phyloP scores from a whole-genome alignment of 2,888 invertebrate species.

The Dasypogon diadema region DNA sequence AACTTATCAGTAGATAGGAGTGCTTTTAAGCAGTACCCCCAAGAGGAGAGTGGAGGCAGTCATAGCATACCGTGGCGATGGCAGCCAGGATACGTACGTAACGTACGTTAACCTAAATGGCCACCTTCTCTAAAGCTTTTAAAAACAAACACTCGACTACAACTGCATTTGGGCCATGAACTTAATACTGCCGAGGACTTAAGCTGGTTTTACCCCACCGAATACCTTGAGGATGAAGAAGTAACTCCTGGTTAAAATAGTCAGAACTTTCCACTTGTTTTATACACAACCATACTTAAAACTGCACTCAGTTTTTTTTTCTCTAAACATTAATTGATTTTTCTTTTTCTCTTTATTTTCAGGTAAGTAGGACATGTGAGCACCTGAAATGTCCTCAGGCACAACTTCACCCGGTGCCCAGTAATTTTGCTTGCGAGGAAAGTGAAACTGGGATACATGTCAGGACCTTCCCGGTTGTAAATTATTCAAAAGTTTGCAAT shows the following conservation, averaged over 20 bases:
- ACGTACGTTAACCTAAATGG: neutral
- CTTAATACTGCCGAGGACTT: neutral
- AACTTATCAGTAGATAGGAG: constrained; percentile 3
- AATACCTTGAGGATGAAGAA: neutral
- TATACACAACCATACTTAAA: neutral
- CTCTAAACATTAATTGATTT: neutral
- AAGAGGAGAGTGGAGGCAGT: too few species aligned
- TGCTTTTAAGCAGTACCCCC: neutral
- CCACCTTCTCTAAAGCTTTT: neutral
- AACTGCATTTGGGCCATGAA: constrained; percentile 1
- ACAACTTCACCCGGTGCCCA: neutral
- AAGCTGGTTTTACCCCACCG: neutral
- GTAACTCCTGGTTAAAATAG: neutral
- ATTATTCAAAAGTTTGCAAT: neutral
- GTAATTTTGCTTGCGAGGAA: neutral
- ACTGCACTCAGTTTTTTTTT: neutral
- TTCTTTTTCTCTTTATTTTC: neutral
- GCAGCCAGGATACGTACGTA: too few species aligned
- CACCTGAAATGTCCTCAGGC: neutral
- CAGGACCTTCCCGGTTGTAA: neutral
- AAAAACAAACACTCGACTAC: neutral
- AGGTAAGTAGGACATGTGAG: constrained; percentile 1
- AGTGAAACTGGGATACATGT: neutral
- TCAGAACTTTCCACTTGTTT: neutral
- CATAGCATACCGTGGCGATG: too few species aligned